phyloP scores from a whole-genome alignment of 23 tunicate genomes.

The Phallusia fumigata region DNA sequence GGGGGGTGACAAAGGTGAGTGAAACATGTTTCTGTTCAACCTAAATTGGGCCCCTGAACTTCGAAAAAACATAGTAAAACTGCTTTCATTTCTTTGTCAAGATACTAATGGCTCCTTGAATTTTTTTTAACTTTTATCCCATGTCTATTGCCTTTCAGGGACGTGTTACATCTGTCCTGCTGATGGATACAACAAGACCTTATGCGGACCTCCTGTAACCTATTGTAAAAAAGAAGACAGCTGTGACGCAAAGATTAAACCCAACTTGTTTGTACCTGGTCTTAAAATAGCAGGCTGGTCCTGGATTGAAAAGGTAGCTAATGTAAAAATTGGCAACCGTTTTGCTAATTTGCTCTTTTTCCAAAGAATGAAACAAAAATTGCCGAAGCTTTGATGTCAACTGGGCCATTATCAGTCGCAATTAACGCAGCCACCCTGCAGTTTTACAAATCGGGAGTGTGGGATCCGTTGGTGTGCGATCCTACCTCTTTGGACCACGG shows the following conservation, averaged over 20 bases:
- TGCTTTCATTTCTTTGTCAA: background rate
- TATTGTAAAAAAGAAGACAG: constrained; percentile 52
- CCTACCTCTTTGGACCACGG: constrained; percentile 56
- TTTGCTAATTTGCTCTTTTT: background rate
- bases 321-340: background rate
- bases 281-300: constrained; percentile 41
- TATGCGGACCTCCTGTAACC: constrained; percentile 64
- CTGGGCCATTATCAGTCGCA: constrained; percentile 52
- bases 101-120: too few relatives aligned
- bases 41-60: background rate
- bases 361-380: constrained; percentile 59
- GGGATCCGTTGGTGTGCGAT: constrained; percentile 60
- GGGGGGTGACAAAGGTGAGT: constrained; percentile 63
- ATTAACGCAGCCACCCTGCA: constrained; percentile 58
- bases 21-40: too few relatives aligned
- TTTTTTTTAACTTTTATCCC: too few relatives aligned
- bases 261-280: constrained; percentile 32
- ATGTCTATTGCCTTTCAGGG: constrained; percentile 42
- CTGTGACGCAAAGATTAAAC: constrained; percentile 41
- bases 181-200: constrained; percentile 53
- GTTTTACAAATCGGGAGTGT: constrained; percentile 58
- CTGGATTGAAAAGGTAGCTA: constrained; percentile 26
- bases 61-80: background rate
- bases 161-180: constrained; percentile 71
- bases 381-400: constrained; percentile 25